Percentiles rank a stretch among this genome's conserved stretches.
Evolutionary conservation across 2,113 vertebrate genomes (phyloP).

Genomic region (Stigmatopora argus): DNA sequence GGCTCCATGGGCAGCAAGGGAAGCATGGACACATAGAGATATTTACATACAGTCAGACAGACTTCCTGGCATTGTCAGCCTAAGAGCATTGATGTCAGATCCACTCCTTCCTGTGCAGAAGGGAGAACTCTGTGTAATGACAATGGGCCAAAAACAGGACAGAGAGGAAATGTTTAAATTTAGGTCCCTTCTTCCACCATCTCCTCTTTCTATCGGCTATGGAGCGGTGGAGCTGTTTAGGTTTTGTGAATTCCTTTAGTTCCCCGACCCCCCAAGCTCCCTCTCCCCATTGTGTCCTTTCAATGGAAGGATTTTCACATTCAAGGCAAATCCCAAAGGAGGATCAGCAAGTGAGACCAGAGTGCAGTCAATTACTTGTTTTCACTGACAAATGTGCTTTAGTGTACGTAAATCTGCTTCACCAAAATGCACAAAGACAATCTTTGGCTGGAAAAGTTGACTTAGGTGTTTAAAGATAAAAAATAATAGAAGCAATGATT

Average conservation of each 20-base stretch:
- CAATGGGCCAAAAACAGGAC: slow-evolving; percentile 73
- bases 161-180: slow-evolving; percentile 75
- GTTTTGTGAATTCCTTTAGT: slow-evolving; percentile 60
- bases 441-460: background rate
- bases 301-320: slow-evolving; percentile 73
- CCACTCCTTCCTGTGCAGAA: slow-evolving; percentile 75
- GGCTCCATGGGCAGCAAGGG: slow-evolving; percentile 51
- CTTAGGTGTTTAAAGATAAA: background rate
- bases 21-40: slow-evolving; percentile 69
- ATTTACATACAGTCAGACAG: slow-evolving; percentile 76
- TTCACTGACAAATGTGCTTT: slow-evolving; percentile 34
- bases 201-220: slow-evolving; percentile 58
- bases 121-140: slow-evolving; percentile 66
- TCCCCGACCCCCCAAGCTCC: slow-evolving; percentile 36
- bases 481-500: background rate
- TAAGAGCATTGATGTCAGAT: slow-evolving; percentile 73
- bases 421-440: background rate
- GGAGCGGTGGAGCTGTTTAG: slow-evolving; percentile 55
- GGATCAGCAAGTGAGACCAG: slow-evolving; percentile 58
- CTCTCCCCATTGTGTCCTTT: slow-evolving; percentile 68
- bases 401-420: slow-evolving; percentile 6
- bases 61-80: slow-evolving; percentile 75
- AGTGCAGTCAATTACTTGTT: slow-evolving; percentile 66
- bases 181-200: slow-evolving; percentile 65
- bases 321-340: slow-evolving; percentile 67